Conservation (phyloP, 2,888 invertebrate genomes). For the Palloptera scutellata region DNA sequence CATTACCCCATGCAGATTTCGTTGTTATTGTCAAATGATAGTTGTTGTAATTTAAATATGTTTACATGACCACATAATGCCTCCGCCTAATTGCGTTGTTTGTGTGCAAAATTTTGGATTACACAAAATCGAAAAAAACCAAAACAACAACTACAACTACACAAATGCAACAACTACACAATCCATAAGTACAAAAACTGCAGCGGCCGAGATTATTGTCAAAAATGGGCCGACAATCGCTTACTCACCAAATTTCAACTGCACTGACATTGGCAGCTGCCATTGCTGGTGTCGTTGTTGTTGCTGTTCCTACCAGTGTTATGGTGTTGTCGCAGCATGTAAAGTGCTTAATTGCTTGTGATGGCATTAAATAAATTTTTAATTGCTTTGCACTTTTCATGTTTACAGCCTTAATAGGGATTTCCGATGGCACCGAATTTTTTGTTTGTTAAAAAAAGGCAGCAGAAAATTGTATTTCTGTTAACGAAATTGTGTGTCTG, state of each 20-base stretch:
- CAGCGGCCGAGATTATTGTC: no score
- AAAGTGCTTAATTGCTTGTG: conserved; percentile 63
- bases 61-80: conserved; percentile 17
- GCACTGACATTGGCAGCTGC: conserved; percentile 9
- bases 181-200: no score
- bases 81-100: neutral
- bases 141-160: no score
- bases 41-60: conserved; percentile 12
- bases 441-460: conserved; percentile 3
- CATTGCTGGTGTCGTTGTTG: conserved; percentile 15
- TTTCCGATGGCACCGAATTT: conserved; percentile 41
- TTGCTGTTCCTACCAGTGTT: conserved; percentile 28
- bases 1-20: neutral
- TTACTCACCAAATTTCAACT: neutral
- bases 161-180: no score
- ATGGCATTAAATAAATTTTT: conserved; percentile 64
- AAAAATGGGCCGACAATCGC: no score
- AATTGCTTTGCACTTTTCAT: conserved; percentile 64
- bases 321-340: conserved; percentile 33
- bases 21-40: neutral
- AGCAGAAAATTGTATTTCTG: conserved; percentile 8
- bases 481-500: neutral
- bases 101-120: no score
- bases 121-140: no score
- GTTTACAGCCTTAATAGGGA: conserved; percentile 61